Evolutionary conservation across 1,140 invertebrate genomes (phyloP).

Genomic region (Drosophila erecta): DNA sequence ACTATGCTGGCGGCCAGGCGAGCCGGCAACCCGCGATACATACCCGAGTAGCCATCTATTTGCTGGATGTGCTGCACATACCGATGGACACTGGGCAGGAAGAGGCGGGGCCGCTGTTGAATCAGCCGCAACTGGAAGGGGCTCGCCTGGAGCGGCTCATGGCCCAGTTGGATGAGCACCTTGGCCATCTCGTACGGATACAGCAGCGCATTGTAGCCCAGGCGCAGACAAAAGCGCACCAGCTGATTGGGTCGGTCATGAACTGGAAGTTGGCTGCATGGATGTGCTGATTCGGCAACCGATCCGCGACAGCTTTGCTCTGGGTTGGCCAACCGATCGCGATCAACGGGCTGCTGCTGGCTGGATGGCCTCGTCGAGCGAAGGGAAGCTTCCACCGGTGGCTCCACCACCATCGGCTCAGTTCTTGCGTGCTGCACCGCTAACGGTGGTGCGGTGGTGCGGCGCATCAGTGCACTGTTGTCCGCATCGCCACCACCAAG

Average conservation of each 20-base stretch:
- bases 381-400: too few relatives aligned
- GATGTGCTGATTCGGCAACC: neutral
- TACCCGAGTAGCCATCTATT: slow-evolving; percentile 35
- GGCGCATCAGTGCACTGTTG: slow-evolving; percentile 14
- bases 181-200: slow-evolving; percentile 63
- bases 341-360: neutral
- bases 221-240: slow-evolving; percentile 45
- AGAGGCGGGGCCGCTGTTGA: neutral
- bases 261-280: too few relatives aligned
- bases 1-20: slow-evolving; percentile 24
- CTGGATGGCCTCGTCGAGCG: neutral
- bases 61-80: slow-evolving; percentile 48
- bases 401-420: neutral
- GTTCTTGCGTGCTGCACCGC: neutral
- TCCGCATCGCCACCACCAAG: slow-evolving; percentile 40
- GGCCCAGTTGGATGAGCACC: slow-evolving; percentile 56
- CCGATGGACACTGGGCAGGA: slow-evolving; percentile 47
- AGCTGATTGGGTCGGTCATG: slow-evolving; percentile 18
- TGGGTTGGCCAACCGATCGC: neutral
- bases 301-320: neutral
- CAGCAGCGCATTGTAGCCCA: slow-evolving; percentile 37
- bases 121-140: slow-evolving; percentile 22
- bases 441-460: neutral
- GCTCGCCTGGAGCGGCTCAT: slow-evolving; percentile 40
- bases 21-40: slow-evolving; percentile 54